These are phyloP conservation scores for Trypoxylus dichotomus DNA, from an alignment of 1,140 invertebrate species.

Conservation along the genomic window DNA sequence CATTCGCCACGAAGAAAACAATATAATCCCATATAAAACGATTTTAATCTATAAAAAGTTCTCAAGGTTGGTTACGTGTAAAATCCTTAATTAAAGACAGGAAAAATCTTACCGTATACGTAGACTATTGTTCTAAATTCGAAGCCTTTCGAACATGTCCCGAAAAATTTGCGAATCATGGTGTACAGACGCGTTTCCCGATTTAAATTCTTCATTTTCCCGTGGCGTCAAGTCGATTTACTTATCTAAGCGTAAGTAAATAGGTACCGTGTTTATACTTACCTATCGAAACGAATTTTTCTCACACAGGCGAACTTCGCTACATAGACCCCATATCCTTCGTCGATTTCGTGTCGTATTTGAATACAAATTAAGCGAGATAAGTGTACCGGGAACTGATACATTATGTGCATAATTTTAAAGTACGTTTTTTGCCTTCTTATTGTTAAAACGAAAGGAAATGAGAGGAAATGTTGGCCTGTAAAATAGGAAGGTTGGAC, in stretches of 20 bases:
- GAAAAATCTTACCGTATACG: too few species aligned
- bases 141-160: too few species aligned
- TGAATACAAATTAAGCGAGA: slow-evolving; percentile 3
- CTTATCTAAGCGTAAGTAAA: background rate
- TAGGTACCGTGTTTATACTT: background rate
- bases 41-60: too few species aligned
- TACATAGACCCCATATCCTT: background rate
- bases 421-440: background rate
- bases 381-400: background rate
- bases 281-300: background rate
- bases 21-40: too few species aligned
- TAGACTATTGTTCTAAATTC: too few species aligned
- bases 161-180: background rate
- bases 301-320: background rate
- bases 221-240: background rate
- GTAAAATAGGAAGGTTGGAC: too few species aligned
- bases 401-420: background rate
- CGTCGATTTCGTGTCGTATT: background rate
- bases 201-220: background rate
- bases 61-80: too few species aligned
- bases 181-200: background rate
- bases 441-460: background rate
- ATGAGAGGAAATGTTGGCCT: background rate
- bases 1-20: too few species aligned
- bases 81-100: too few species aligned